phyloP scores from a whole-genome alignment of 2,797 vertebrate species.

The Pterois miles region DNA sequence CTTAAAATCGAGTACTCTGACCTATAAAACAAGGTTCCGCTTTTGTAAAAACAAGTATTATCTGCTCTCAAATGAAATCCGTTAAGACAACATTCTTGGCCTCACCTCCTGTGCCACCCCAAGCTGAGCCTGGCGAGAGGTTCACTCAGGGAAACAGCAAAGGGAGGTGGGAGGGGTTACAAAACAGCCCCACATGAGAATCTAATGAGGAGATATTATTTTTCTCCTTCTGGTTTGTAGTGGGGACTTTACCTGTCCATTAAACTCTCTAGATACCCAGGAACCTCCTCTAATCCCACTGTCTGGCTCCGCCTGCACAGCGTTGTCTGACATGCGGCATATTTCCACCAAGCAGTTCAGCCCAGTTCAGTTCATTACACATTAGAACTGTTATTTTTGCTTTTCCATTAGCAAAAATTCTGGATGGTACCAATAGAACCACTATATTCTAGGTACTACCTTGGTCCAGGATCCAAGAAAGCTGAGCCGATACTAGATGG shows the following conservation, averaged over 20 bases:
- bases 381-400: too few species aligned
- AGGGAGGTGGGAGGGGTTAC: conserved; percentile 27
- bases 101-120: conserved; percentile 25
- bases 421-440: too few species aligned
- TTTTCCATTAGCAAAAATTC: too few species aligned
- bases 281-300: conserved; percentile 56
- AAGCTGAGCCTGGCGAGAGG: conserved; percentile 45
- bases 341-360: too few species aligned
- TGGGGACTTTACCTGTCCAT: conserved; percentile 52
- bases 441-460: too few species aligned
- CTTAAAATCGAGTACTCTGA: background rate
- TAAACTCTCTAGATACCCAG: conserved; percentile 31
- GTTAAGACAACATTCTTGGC: conserved; percentile 30
- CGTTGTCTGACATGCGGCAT: conserved; percentile 19
- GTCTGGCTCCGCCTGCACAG: conserved; percentile 54
- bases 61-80: conserved; percentile 24
- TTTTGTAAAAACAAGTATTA: conserved; percentile 19
- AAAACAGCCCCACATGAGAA: conserved; percentile 51
- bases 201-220: conserved; percentile 53
- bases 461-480: too few species aligned
- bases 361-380: too few species aligned
- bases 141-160: conserved; percentile 43
- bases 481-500: too few species aligned
- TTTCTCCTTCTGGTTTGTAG: conserved; percentile 18
- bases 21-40: background rate